Conservation (phyloP, 2,797 vertebrate genomes). For the Anisognathus igniventris region DNA sequence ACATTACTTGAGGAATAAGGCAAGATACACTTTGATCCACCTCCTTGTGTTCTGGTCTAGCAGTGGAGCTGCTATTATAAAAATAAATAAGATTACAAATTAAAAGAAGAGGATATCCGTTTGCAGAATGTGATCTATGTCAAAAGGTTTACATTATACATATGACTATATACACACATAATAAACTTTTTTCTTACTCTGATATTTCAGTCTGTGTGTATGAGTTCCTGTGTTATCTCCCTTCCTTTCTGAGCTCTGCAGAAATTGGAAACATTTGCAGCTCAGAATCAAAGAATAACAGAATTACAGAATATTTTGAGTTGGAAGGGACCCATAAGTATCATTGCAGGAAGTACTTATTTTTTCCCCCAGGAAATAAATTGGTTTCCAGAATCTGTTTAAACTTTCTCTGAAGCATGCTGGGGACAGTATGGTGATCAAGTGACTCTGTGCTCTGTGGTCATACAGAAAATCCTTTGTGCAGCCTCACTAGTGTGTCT, state of each 20-base stretch:
- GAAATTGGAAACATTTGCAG: neutral
- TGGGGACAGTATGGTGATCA: neutral
- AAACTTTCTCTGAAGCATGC: neutral
- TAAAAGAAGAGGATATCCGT: neutral
- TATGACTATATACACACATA: neutral
- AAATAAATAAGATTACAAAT: neutral
- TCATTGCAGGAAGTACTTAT: neutral
- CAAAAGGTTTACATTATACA: neutral
- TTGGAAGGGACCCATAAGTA: neutral
- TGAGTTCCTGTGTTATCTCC: neutral
- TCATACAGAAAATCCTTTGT: neutral
- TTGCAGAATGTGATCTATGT: accelerated
- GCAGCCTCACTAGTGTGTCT: neutral
- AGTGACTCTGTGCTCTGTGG: neutral
- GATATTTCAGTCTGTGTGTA: neutral
- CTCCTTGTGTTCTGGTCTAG: neutral
- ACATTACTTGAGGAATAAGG: neutral
- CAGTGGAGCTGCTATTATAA: neutral
- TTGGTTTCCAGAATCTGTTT: neutral
- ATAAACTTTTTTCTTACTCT: neutral
- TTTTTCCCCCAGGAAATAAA: neutral
- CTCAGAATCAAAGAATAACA: neutral
- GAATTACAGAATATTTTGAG: neutral
- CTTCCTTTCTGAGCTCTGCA: neutral
- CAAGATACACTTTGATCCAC: neutral